A percentile compares a stretch with the other conserved stretches of the same genome.
Evolutionary conservation across 2,113 vertebrate genomes (phyloP).

Genomic region (Heloderma charlesbogerti): DNA sequence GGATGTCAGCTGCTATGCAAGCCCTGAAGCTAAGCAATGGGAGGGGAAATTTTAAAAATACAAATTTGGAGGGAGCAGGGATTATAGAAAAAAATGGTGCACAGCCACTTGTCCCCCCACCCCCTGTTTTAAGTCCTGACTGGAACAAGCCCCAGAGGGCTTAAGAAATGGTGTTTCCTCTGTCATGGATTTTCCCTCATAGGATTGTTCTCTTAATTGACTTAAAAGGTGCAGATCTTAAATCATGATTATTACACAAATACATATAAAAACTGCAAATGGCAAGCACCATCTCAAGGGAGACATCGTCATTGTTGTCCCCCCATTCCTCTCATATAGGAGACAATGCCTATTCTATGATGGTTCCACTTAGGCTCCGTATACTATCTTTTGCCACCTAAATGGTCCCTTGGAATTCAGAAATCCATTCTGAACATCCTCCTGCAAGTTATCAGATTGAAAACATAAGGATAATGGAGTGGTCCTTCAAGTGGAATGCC

Average conservation of each 20-base stretch:
- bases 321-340: not conserved
- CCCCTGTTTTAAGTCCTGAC: too few species aligned
- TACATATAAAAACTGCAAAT: not conserved
- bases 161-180: not conserved
- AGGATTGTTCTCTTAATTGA: not conserved
- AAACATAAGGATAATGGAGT: not conserved
- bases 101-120: too few species aligned
- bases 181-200: too few species aligned
- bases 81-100: too few species aligned
- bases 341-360: not conserved
- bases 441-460: not conserved
- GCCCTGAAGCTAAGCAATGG: too few species aligned
- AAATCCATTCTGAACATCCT: not conserved
- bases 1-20: too few species aligned
- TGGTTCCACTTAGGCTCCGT: not conserved
- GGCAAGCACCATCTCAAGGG: not conserved
- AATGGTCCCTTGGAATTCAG: not conserved
- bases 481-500: not conserved
- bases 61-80: too few species aligned
- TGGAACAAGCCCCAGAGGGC: too few species aligned
- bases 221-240: not conserved
- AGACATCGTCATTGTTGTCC: too few species aligned
- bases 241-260: too few species aligned
- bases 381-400: too few species aligned
- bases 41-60: too few species aligned